Percentiles rank a stretch among this genome's conserved stretches.
Conservation (phyloP, 2,888 invertebrate genomes). For the Phyllotreta striolata region DNA sequence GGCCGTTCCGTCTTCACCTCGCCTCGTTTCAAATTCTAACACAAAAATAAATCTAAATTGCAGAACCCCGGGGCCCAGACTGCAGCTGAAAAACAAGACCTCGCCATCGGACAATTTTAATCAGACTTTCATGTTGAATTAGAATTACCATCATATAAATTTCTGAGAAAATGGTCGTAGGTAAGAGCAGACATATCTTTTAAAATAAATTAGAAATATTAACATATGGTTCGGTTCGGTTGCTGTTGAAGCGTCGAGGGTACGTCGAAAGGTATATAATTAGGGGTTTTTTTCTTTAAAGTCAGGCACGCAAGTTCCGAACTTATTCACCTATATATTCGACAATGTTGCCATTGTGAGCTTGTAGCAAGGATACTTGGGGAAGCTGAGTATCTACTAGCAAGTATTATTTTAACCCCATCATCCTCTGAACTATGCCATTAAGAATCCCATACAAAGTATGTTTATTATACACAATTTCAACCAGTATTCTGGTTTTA, state of each 20-base stretch:
- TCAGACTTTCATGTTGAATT: constrained; percentile 46
- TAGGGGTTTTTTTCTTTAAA: constrained; percentile 12
- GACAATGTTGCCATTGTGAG: not conserved
- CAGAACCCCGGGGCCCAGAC: constrained; percentile 27
- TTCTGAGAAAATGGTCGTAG: constrained; percentile 43
- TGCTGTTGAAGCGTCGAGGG: constrained; percentile 6
- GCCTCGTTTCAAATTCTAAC: constrained; percentile 9
- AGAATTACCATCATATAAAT: constrained; percentile 42
- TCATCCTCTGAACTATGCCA: too few species aligned
- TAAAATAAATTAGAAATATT: constrained; percentile 45
- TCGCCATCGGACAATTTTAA: constrained; percentile 39
- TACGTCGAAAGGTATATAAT: constrained; percentile 23
- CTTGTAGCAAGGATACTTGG: too few species aligned
- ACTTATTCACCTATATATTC: constrained; percentile 18
- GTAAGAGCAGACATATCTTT: constrained; percentile 40
- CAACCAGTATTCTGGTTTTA: too few species aligned
- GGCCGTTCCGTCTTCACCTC: constrained; percentile 7
- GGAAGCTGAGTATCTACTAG: too few species aligned
- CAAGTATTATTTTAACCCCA: too few species aligned
- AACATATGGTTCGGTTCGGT: constrained; percentile 39
- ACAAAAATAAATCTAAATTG: constrained; percentile 36
- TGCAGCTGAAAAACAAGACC: constrained; percentile 37
- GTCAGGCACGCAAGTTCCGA: constrained; percentile 14
- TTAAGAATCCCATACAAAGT: too few species aligned
- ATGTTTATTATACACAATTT: too few species aligned